phyloP scores from a whole-genome alignment of 2,888 invertebrate species.

The Neoaliturus tenellus region DNA sequence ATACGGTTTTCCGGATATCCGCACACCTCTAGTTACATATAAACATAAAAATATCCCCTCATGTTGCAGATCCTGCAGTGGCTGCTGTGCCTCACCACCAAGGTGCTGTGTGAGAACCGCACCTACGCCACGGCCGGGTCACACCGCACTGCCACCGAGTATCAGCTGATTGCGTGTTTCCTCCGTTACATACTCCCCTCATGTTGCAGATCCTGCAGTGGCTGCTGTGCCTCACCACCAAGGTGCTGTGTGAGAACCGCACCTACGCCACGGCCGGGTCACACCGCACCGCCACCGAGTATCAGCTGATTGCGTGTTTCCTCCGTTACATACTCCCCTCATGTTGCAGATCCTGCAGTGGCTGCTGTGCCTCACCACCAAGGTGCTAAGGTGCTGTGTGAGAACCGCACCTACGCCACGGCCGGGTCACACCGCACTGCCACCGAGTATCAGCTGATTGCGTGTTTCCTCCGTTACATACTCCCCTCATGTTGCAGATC shows the following conservation, averaged over 20 bases:
- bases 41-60: too few species aligned
- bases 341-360: conserved; percentile 84
- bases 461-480: conserved; percentile 77
- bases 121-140: conserved; percentile 69
- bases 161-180: conserved; percentile 83
- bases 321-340: too few species aligned
- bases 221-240: conserved; percentile 84
- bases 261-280: conserved; percentile 69
- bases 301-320: conserved; percentile 83
- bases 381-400: conserved; percentile 84
- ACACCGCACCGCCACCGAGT: conserved; percentile 82
- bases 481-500: conserved; percentile 75
- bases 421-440: conserved; percentile 77
- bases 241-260: conserved; percentile 81
- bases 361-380: conserved; percentile 84
- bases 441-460: conserved; percentile 83
- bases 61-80: conserved; percentile 84
- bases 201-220: conserved; percentile 84
- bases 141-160: conserved; percentile 82
- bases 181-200: too few species aligned
- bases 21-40: too few species aligned
- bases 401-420: conserved; percentile 72
- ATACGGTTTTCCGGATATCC: too few species aligned
- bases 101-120: conserved; percentile 81
- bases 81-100: conserved; percentile 84